These are phyloP conservation scores for Fregata magnificens DNA, from an alignment of 2,113 vertebrate species.

Conservation along the genomic window DNA sequence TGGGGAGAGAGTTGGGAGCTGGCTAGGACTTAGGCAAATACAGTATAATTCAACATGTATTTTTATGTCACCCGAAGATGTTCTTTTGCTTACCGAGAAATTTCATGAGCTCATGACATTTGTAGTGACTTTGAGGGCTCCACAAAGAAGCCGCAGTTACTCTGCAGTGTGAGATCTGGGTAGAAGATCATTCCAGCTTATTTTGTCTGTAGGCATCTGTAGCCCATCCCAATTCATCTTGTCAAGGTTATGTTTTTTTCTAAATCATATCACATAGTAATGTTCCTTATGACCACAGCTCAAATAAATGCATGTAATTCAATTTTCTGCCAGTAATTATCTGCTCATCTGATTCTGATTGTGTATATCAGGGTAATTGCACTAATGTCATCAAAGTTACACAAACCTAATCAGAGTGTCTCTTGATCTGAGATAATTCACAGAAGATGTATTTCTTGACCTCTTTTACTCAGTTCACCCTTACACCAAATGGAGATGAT, in stretches of 20 bases:
- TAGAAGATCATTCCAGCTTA: background rate
- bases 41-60: background rate
- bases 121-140: background rate
- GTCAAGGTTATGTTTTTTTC: background rate
- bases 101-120: background rate
- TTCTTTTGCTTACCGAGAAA: background rate
- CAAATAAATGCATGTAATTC: background rate
- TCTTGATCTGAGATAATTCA: background rate
- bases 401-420: background rate
- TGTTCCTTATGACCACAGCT: background rate
- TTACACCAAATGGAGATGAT: background rate
- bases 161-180: background rate
- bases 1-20: background rate
- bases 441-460: background rate
- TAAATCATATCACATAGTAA: background rate
- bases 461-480: background rate
- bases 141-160: background rate
- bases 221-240: background rate
- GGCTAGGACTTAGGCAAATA: background rate
- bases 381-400: background rate
- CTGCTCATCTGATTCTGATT: background rate
- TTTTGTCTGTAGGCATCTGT: background rate
- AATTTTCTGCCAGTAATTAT: background rate
- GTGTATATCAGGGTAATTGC: background rate
- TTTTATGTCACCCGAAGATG: background rate